Conservation (phyloP, 2,888 invertebrate species). For the Agrochola macilenta region DNA sequence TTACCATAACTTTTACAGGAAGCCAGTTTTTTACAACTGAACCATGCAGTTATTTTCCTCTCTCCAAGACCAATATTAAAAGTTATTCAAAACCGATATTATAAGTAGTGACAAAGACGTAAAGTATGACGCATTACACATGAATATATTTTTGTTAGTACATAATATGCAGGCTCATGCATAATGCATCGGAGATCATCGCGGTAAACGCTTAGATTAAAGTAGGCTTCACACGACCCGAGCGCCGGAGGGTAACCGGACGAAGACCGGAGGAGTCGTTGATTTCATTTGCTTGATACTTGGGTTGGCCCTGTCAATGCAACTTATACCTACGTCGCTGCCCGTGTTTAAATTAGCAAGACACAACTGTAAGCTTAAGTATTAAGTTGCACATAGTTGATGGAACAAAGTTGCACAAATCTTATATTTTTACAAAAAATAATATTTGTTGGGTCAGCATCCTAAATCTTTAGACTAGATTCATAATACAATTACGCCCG, state of each 20-base stretch:
- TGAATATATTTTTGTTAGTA: conserved; percentile 66
- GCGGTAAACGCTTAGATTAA: conserved; percentile 74
- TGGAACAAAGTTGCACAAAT: not conserved
- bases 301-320: no score
- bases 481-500: not conserved
- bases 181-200: conserved; percentile 84
- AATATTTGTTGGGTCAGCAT: not conserved
- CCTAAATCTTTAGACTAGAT: not conserved
- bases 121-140: conserved; percentile 61
- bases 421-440: no score
- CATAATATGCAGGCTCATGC: conserved; percentile 80
- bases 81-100: conserved; percentile 49
- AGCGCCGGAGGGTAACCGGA: conserved; percentile 41
- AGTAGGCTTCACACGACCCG: conserved; percentile 58
- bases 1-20: no score
- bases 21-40: not conserved
- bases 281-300: conserved; percentile 14
- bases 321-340: not conserved
- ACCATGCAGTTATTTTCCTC: conserved; percentile 5
- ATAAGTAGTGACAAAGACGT: conserved; percentile 48
- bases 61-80: conserved; percentile 35
- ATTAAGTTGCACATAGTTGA: no score
- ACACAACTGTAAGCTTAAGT: not conserved
- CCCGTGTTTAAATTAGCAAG: no score
- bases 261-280: not conserved